Conservation (phyloP, 2,797 vertebrate species). For the Parauchenoglanis ngamensis region DNA sequence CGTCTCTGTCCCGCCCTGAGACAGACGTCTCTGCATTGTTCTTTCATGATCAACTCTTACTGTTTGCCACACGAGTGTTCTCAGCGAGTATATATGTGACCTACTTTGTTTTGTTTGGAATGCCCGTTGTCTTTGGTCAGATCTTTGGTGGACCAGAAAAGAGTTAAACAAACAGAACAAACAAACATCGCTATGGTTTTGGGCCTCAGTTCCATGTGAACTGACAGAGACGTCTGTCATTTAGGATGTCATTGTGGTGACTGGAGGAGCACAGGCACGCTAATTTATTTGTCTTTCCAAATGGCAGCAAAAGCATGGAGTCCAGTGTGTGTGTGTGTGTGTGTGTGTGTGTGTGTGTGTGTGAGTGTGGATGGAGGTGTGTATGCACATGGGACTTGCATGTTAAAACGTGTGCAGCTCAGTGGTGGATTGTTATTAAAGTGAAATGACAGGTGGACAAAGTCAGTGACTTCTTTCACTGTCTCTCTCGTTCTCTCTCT, state of each 20-base stretch:
- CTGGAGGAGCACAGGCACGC: slow-evolving; percentile 16
- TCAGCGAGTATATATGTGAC: not conserved
- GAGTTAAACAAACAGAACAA: not conserved
- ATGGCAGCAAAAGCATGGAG: slow-evolving; percentile 21
- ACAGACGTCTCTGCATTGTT: slow-evolving; percentile 16
- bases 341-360: slow-evolving; percentile 7
- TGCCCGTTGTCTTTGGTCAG: slow-evolving; percentile 4
- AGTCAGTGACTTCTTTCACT: slow-evolving; percentile 64
- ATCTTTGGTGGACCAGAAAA: not conserved
- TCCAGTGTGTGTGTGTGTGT: slow-evolving; percentile 4
- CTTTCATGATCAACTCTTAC: not conserved
- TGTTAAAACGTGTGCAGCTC: slow-evolving; percentile 43
- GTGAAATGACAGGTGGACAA: slow-evolving; percentile 63
- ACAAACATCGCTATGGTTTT: slow-evolving; percentile 7
- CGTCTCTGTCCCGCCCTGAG: not conserved
- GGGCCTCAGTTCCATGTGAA: not conserved
- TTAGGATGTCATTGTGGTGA: slow-evolving; percentile 27
- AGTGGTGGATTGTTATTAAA: slow-evolving; percentile 23
- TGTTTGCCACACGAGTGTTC: not conserved
- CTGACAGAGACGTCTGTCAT: slow-evolving; percentile 26
- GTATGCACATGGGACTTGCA: slow-evolving; percentile 32
- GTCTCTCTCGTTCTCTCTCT: slow-evolving; percentile 15
- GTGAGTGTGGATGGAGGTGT: slow-evolving; percentile 34
- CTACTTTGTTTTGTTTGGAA: not conserved
- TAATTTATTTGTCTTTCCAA: slow-evolving; percentile 46